phyloP scores from a whole-genome alignment of 2,888 invertebrate species.

The Pseudococcus jackbeardsleyi region DNA sequence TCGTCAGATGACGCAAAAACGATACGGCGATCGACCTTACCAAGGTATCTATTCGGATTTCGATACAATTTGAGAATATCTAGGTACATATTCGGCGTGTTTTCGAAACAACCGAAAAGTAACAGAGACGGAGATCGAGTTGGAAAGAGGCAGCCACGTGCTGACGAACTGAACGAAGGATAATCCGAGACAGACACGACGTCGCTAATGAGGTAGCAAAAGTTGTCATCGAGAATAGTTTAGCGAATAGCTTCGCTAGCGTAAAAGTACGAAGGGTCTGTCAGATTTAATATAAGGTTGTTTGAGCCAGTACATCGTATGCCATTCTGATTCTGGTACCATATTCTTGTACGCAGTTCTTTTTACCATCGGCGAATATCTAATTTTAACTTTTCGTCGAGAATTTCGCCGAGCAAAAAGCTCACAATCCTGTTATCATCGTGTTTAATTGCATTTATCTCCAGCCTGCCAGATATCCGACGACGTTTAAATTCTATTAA shows the following conservation, averaged over 20 bases:
- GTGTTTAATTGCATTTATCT: slow-evolving; percentile 43
- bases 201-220: slow-evolving; percentile 64
- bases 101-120: background rate
- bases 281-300: slow-evolving; percentile 60
- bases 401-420: slow-evolving; percentile 13
- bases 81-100: background rate
- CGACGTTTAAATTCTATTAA: slow-evolving; percentile 33
- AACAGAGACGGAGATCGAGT: background rate
- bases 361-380: slow-evolving; percentile 45
- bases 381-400: slow-evolving; percentile 47
- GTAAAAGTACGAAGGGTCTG: slow-evolving; percentile 59
- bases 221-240: slow-evolving; percentile 62
- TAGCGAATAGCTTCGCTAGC: slow-evolving; percentile 45
- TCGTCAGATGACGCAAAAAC: too few relatives aligned
- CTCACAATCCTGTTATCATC: slow-evolving; percentile 40
- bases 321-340: slow-evolving; percentile 2
- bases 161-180: slow-evolving; percentile 41
- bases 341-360: background rate
- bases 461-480: background rate
- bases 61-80: background rate
- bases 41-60: background rate
- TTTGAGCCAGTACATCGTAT: background rate
- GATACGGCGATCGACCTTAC: background rate
- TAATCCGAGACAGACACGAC: slow-evolving; percentile 59
- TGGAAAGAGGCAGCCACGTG: slow-evolving; percentile 50